Base-by-base conservation (phyloP, 1,140 invertebrate species). In the Harpegnathos saltator region DNA sequence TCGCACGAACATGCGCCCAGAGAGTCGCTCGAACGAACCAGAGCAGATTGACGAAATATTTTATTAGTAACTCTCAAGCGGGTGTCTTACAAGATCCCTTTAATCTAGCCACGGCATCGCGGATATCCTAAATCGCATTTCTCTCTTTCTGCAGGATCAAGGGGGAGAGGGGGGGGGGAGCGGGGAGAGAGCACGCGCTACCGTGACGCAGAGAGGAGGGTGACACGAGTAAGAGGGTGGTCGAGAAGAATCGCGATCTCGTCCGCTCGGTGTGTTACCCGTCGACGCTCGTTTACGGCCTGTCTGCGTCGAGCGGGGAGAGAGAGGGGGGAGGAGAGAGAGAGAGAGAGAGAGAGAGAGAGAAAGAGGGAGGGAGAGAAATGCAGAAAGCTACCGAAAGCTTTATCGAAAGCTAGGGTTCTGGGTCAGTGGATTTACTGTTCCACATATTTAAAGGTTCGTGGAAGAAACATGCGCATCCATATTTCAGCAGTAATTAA, bases 381-480 rank as follows among this genome's bases (percentile, higher is more conserved):
- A 62, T 1, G 17, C 26, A 26, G 22, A 17, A n/a, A 14, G 26
- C 38, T 17, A 22, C 44, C 29, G 52, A 66, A 68, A 78, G 50
- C 22, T 44, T 52, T 17, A 22, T 29, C 29, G 52, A 66, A 68
- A 78, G 50, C 22, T 19, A 50, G 19, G 62, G 33, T 52, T 86
- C 84, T 84, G 74, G 82, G 73, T 62, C 73, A 86, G 26, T 86
- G 81, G 84, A 82, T 85, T 29, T 72, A 14, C 38, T 26, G 26
- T 33, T 38, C 14, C 15, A n/a, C 38, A 26, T 48, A 73, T 77
- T 72, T 50, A 58, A 48, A 9, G 48, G 24, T 0, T 56, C 38
- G 9, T 3, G 11, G 9, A 68, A 61, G 44, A 58, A 50, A 72
- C 22, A 33, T 29, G 54, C 58, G 1, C 38, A 11, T 44, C 11